phyloP scores from a whole-genome alignment of 1,140 invertebrate genomes.

The Ephestia elutella region DNA sequence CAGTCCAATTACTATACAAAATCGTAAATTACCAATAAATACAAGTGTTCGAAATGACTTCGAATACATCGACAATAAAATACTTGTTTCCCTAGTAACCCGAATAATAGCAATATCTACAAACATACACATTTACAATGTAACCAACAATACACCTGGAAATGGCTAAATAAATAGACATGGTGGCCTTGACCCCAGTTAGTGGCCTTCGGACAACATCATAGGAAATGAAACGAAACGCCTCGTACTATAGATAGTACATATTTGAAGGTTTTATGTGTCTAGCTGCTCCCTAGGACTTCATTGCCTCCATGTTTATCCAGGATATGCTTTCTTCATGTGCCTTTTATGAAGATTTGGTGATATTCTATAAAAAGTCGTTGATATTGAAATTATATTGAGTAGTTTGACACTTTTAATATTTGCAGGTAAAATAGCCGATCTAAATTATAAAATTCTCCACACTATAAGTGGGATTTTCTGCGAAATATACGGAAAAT shows the following conservation, averaged over 20 bases:
- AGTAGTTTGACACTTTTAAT: no score
- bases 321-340: no score
- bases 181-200: slow-evolving; percentile 10
- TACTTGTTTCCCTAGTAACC: no score
- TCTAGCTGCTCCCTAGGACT: no score
- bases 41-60: no score
- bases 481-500: neutral
- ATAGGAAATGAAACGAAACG: slow-evolving; percentile 6
- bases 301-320: no score
- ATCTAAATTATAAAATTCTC: neutral
- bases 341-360: no score
- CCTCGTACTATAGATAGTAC: neutral
- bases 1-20: neutral
- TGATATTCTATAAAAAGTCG: no score
- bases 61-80: no score
- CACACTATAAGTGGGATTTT: neutral
- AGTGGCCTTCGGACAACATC: slow-evolving; percentile 6
- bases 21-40: neutral
- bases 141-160: neutral
- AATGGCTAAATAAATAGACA: slow-evolving; percentile 6
- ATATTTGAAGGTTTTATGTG: neutral
- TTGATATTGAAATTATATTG: no score
- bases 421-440: no score
- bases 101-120: neutral
- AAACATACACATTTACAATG: neutral